A percentile compares a stretch with the other conserved stretches of the same genome.
These are phyloP conservation scores for Drosophila subobscura DNA, from an alignment of 1,140 invertebrate genomes.

Conservation along the genomic window DNA sequence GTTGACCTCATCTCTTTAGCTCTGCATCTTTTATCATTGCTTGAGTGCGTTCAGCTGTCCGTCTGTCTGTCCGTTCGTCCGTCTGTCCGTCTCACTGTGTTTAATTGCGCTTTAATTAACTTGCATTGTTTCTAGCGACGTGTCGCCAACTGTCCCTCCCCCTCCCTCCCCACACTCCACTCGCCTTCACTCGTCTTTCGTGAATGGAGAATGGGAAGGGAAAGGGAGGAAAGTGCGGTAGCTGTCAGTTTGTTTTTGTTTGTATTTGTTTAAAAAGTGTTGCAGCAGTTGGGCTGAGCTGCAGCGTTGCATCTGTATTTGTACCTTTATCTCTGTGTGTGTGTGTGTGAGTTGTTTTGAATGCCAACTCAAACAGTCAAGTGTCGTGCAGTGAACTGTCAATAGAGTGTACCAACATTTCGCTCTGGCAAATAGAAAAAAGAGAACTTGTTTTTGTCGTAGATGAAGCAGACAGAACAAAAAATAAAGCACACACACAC, in stretches of 20 bases:
- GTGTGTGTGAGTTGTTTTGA: constrained; percentile 68
- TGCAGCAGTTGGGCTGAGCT: constrained; percentile 50
- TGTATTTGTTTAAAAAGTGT: constrained; percentile 63
- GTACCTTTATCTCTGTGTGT: constrained; percentile 11
- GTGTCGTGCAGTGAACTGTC: constrained; percentile 81
- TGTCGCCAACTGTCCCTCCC: constrained; percentile 43
- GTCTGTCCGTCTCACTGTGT: constrained; percentile 38
- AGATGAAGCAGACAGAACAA: constrained; percentile 67
- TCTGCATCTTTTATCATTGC: constrained; percentile 25
- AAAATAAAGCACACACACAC: constrained; percentile 44
- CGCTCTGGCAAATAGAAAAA: constrained; percentile 58
- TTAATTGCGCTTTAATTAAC: constrained; percentile 81
- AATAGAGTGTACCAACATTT: constrained; percentile 77
- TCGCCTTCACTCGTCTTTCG: constrained; percentile 4
- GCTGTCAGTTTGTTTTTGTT: constrained; percentile 47
- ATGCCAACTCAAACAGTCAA: constrained; percentile 82
- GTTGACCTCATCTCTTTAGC: constrained; percentile 29
- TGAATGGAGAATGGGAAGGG: not conserved
- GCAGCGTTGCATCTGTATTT: constrained; percentile 14
- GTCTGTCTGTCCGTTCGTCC: constrained; percentile 2
- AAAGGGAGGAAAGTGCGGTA: constrained; percentile 48
- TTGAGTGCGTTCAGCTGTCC: no score
- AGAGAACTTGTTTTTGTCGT: constrained; percentile 30
- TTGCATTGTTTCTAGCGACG: constrained; percentile 75
- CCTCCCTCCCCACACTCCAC: not conserved